Evolutionary conservation across 2,113 vertebrate species (phyloP).

Genomic region (Pholis gunnellus): DNA sequence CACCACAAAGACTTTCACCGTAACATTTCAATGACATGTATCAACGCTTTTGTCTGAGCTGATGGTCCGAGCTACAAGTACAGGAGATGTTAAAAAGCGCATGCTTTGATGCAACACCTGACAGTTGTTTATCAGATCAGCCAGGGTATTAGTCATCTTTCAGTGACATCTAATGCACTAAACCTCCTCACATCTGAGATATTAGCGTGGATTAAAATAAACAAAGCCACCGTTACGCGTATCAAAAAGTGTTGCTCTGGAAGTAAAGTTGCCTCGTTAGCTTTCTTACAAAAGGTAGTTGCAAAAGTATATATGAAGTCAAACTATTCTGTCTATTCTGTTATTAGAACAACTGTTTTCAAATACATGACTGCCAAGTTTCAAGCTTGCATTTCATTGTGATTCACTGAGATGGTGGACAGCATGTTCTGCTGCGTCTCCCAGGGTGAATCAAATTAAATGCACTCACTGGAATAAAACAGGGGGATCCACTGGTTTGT

Average conservation of each 20-base stretch:
- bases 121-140: slow-evolving; percentile 32
- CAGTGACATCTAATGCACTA: slow-evolving; percentile 51
- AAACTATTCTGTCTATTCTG: neutral
- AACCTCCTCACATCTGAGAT: slow-evolving; percentile 27
- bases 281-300: neutral
- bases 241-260: neutral
- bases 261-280: neutral
- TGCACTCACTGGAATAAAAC: slow-evolving; percentile 38
- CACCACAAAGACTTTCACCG: neutral
- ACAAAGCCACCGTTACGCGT: slow-evolving; percentile 3
- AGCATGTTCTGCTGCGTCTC: slow-evolving; percentile 26
- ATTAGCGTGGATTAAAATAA: slow-evolving; percentile 5
- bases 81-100: neutral
- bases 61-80: slow-evolving; percentile 8
- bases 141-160: slow-evolving; percentile 54
- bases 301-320: slow-evolving; percentile 5
- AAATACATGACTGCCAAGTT: neutral
- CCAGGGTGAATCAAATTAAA: slow-evolving; percentile 49
- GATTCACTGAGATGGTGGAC: slow-evolving; percentile 44
- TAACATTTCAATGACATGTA: neutral
- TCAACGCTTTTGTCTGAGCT: neutral
- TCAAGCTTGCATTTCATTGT: slow-evolving; percentile 16
- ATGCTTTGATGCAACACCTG: neutral
- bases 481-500: slow-evolving; percentile 53
- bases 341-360: neutral